These are phyloP conservation scores for Misgurnus mizolepis DNA, from an alignment of 2,113 vertebrate species.

Conservation along the genomic window DNA sequence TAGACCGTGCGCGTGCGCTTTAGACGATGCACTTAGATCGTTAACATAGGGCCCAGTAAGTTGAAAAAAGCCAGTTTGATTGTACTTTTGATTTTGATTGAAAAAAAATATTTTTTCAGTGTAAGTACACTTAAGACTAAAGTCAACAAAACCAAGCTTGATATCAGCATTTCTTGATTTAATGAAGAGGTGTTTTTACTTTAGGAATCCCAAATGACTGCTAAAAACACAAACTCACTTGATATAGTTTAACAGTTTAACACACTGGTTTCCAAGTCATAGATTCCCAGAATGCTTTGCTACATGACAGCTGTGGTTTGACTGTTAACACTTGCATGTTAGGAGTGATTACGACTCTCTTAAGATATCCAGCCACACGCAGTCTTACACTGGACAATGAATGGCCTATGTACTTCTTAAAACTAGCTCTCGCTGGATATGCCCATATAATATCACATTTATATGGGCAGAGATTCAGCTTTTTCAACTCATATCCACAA, in stretches of 20 bases:
- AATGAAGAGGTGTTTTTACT: no score
- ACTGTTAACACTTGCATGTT: constrained; percentile 62
- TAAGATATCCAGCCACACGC: constrained; percentile 70
- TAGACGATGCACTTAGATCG: no score
- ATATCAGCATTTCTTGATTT: no score
- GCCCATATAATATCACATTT: constrained; percentile 62
- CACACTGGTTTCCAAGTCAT: constrained; percentile 32
- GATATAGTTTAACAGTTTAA: constrained; percentile 31
- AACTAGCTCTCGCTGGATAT: constrained; percentile 62
- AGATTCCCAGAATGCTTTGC: constrained; percentile 63
- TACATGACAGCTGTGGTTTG: constrained; percentile 66
- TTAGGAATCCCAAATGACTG: no score
- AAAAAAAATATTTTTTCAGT: no score
- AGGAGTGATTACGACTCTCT: constrained; percentile 69
- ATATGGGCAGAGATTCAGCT: constrained; percentile 61
- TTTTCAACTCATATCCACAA: constrained; percentile 61
- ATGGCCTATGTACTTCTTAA: constrained; percentile 57
- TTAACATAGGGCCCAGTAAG: no score
- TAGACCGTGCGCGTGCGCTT: no score
- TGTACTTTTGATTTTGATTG: no score
- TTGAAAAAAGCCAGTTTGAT: no score
- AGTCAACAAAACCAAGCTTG: no score
- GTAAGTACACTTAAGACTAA: no score
- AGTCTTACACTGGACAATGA: constrained; percentile 66
- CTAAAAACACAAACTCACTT: constrained; percentile 1